phyloP scores from a whole-genome alignment of 2,113 vertebrate genomes.

The Aspiorhynchus laticeps region DNA sequence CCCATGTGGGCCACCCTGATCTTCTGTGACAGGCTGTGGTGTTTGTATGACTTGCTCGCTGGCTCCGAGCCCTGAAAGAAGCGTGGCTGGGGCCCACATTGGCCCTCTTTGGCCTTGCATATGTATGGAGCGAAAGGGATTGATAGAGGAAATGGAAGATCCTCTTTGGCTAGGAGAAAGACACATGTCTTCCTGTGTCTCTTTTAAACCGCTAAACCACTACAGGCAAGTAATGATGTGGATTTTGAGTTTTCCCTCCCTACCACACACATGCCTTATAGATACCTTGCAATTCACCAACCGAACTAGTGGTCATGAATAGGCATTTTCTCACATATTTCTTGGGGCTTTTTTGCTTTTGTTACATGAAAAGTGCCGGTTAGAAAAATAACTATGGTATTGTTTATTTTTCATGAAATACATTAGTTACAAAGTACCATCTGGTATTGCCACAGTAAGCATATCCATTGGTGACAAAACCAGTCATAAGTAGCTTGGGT shows the following conservation, averaged over 20 bases:
- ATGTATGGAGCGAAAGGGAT: neutral
- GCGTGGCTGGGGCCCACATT: conserved; percentile 23
- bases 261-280: neutral
- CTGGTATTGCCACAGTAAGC: neutral
- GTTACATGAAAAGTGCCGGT: neutral
- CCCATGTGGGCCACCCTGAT: conserved; percentile 37
- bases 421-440: neutral
- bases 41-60: conserved; percentile 7
- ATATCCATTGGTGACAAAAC: neutral
- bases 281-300: conserved; percentile 4
- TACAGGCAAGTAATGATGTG: neutral
- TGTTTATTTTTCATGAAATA: neutral
- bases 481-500: too few species aligned
- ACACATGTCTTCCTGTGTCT: conserved; percentile 7
- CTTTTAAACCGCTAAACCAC: conserved; percentile 9
- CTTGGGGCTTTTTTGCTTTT: neutral
- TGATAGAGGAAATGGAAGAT: neutral
- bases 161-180: neutral
- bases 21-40: conserved; percentile 5
- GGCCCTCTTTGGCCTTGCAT: neutral
- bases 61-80: conserved; percentile 27
- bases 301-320: neutral
- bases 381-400: neutral
- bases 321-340: neutral
- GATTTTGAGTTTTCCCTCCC: neutral